Base-by-base conservation (phyloP, 2,888 invertebrate genomes). In the Habrosyne pyritoides region DNA sequence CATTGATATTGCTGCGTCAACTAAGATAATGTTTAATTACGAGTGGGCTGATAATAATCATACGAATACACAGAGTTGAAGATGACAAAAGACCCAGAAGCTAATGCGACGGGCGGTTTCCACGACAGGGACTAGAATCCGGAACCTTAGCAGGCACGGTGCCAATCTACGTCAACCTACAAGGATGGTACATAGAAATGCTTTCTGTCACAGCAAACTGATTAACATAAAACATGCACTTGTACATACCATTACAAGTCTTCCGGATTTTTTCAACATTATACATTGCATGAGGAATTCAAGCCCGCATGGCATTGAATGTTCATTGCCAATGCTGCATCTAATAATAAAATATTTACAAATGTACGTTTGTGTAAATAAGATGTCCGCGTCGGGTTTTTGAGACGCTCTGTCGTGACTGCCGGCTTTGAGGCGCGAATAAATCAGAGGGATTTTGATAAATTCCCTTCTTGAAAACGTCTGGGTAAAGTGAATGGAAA, bases 221-320 rank as follows among this genome's bases (percentile, higher is more conserved):
- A 89, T 91, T 91, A 82, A 67, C 90, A 91, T 91, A 87, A 75
- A 75, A 89, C 89, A 89, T 75, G 83, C 75, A 69, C 75, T 58
- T 65, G 76, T 77, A 69, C 77, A 79, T 73, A 71, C 66, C 60
- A 61, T 65, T 60, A 61, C 67, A 63, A 55, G 57, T 75, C 83
- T 87, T 87, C 86, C 86, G 86, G 81, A 86, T 86, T 85, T 85
- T 86, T 84, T 79, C 73, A 73, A 70, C 70, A 66, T 75, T 69
- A 77, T 67, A 64, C 67, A 24, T 21, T 60, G 66, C 64, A 58
- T 61, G 61, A 62, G 78, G 82, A 75, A 83, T 81, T 75, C 79
- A 76, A 72, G 63, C 81, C 83, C 84, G 83, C 79, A 83, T 74
- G 77, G 62, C 81, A 81, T 76, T 81, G 80, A 75, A 59, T 47